Conservation (phyloP, 2,888 invertebrate species). For the Eupithecia abbreviata region DNA sequence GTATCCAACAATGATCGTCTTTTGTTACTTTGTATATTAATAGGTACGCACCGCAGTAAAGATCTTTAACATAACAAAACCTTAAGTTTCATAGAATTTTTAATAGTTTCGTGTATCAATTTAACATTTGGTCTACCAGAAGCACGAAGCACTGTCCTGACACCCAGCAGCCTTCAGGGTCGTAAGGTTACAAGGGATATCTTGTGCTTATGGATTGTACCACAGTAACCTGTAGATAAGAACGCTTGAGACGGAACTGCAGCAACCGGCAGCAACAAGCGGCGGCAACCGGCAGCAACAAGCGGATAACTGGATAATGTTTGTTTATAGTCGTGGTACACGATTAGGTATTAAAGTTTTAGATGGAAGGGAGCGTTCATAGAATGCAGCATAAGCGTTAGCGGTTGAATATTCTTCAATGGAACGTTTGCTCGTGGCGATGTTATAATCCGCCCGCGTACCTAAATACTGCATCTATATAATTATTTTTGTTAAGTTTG, state of each 20-base stretch:
- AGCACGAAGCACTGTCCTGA: neutral
- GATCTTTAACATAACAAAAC: too few relatives aligned
- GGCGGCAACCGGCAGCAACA: neutral
- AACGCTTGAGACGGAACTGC: conserved; percentile 10
- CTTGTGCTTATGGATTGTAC: neutral
- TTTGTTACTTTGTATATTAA: too few relatives aligned
- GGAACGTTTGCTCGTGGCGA: neutral
- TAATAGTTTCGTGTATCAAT: too few relatives aligned
- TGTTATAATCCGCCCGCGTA: neutral
- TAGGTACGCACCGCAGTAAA: too few relatives aligned
- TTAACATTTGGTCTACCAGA: too few relatives aligned
- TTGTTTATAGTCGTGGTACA: neutral
- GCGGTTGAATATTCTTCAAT: neutral
- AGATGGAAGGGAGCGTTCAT: neutral
- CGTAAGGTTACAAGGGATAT: neutral
- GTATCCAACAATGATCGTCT: too few relatives aligned
- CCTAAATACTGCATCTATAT: too few relatives aligned
- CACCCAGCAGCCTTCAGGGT: neutral
- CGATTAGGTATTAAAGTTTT: neutral
- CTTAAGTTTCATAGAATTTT: too few relatives aligned
- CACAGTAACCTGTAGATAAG: conserved; percentile 20
- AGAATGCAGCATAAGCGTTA: neutral
- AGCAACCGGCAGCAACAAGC: neutral
- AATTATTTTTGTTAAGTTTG: too few relatives aligned
- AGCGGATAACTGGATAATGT: neutral